Evolutionary conservation across 2,113 vertebrate genomes (phyloP), one percentile per base, ranked within the genome.

Genomic region (Ceuthmochares aereus): DNA sequence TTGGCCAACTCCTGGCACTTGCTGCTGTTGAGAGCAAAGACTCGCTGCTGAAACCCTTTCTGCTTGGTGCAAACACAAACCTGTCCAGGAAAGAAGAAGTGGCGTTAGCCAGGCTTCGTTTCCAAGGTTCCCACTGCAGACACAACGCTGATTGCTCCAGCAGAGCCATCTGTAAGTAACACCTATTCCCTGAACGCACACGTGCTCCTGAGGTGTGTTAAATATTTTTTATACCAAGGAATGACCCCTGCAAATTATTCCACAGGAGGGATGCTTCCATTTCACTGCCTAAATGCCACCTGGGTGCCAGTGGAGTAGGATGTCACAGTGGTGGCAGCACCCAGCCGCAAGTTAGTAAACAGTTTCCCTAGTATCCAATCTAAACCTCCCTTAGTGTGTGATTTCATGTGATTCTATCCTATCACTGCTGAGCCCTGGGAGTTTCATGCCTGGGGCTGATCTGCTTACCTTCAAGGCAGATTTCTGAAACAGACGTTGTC

Each of bases 1-100:
- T 98, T 98, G 52, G 98, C 98, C 54, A 98, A 23, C 37, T 98
- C 96, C 81, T 98, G 97, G 88, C 98, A 98, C 64, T 94, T 98
- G 90, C 81, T 94, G 84, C 97, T 97, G 42, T 74, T 96, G 59
- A 98, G 88, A 58, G 91, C 40, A 49, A 95, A 84, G 29, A 43
- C 37, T n/a, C 90, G 91, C 32, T 91, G 90, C 51, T 68, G 94
- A 84, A 96, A 72, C 2, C 30, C 63, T 6, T 89, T 94, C 64
- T 94, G 95, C 88, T 67, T 97, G 79, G 91, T 96, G 86, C 97
- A 94, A 30, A 98, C 68, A 58, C n/a, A 82, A 91, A 98, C 95
- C 98, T 98, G 66, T 30, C 36, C 52, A 83, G 55, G 82, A 20
- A 43, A 80, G 56, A 78, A 94, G 6, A 92, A 55, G 54, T 4